Evolutionary conservation across 2,888 invertebrate species (phyloP), one percentile per base, ranked within the genome.

Genomic region (Spisula subtruncata): DNA sequence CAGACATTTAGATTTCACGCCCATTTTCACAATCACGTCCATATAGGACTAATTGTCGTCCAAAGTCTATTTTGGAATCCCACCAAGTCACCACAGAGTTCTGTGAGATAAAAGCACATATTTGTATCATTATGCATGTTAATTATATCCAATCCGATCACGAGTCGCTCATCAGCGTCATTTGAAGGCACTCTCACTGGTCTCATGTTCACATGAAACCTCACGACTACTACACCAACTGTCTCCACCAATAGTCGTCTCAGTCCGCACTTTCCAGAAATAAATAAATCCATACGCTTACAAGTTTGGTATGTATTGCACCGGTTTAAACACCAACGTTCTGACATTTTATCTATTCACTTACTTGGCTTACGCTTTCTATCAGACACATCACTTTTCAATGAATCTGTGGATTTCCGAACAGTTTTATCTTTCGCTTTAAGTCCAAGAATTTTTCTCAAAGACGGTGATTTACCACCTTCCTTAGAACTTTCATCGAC

Each of bases 361-460:
- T 94, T 94, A 48, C 82, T 90, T 56, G 92, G 75, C 60, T 93
- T 92, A 79, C 90, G 88, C 66, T 91, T 93, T 75, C 90, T 93
- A 32, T 92, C 87, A 18, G 90, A 79, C 20, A 90, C 48, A 41
- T 92, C 92, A 84, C 90, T 89, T 86, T 93, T 93, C 16, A 88
- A 82, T 12, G 92, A 89, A 56, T 93, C 92, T 35, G 90, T 90
- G 79, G 94, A 93, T 86, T 93, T 94, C 81, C 92, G 79, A 41
- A 92, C 88, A 5, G 93, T 89, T 85, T 94, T 94, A 48, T 94
- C 94, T 82, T 95, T 95, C 54, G 92, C 90, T 89, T 94, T 95
- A 18, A 90, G 89, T 25, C 94, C 94, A 0, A 96, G 93, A 66
- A 94, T 91, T 90, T 94, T 94, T 29, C 95, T 92, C 46, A 95